phyloP scores from a whole-genome alignment of 2,113 vertebrate species.

The Osmerus mordax region DNA sequence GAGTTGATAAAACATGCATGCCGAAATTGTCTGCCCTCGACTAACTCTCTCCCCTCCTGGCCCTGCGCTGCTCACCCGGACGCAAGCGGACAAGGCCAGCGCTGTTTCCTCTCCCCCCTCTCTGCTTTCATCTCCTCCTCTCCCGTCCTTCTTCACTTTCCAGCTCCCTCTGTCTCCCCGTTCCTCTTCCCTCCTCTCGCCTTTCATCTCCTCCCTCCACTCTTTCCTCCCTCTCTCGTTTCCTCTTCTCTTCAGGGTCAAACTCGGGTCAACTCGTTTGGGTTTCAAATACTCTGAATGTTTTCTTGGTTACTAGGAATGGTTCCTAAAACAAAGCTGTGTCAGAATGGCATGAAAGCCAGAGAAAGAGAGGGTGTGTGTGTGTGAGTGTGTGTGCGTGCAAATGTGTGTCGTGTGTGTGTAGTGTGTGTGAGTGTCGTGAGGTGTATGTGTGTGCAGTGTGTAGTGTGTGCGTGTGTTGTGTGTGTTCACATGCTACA shows the following conservation, averaged over 20 bases:
- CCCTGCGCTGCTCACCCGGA: conserved; percentile 7
- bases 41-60: conserved; percentile 19
- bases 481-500: neutral
- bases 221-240: neutral
- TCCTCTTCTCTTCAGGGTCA: neutral
- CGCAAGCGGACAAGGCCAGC: neutral
- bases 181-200: neutral
- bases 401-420: neutral
- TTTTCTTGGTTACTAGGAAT: no score
- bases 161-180: neutral
- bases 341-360: neutral
- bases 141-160: neutral
- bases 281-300: no score
- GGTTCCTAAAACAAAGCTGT: neutral
- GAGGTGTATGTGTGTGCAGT: neutral
- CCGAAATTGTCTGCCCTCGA: neutral
- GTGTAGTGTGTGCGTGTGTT: neutral
- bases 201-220: neutral
- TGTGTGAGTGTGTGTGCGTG: neutral
- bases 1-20: conserved; percentile 48
- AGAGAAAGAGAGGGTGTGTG: neutral
- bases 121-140: neutral
- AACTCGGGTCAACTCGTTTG: neutral
- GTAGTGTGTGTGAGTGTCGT: neutral
- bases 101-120: neutral